A percentile compares a stretch with the other conserved stretches of the same genome.
These are phyloP conservation scores for Regulus satrapa DNA, from an alignment of 2,113 vertebrate genomes.

Conservation along the genomic window DNA sequence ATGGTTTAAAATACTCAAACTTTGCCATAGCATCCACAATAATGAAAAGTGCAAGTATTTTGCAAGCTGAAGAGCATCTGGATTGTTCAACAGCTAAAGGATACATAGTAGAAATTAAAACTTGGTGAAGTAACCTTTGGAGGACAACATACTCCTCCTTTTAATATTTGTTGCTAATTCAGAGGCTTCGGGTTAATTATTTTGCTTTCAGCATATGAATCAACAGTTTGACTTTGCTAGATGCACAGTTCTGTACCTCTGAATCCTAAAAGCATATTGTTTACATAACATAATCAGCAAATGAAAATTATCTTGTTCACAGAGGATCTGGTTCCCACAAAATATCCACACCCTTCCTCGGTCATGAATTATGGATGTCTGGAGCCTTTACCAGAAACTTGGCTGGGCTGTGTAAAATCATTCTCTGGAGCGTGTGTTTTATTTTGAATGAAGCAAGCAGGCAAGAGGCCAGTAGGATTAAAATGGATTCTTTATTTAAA, in stretches of 20 bases:
- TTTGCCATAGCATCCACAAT: not conserved
- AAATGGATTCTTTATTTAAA: slow-evolving; percentile 62
- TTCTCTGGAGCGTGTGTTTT: slow-evolving; percentile 51
- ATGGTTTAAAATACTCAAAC: not conserved
- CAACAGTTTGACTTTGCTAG: slow-evolving; percentile 4
- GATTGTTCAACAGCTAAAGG: not conserved
- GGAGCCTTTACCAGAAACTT: slow-evolving; percentile 49
- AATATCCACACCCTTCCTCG: slow-evolving; percentile 50
- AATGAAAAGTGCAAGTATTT: not conserved
- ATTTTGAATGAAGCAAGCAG: slow-evolving; percentile 51
- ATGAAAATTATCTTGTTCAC: slow-evolving; percentile 55
- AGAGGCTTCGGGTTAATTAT: not conserved
- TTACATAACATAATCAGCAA: slow-evolving; percentile 48
- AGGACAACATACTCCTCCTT: not conserved
- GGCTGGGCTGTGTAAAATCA: slow-evolving; percentile 30
- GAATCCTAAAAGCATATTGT: slow-evolving; percentile 40
- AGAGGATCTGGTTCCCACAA: slow-evolving; percentile 28
- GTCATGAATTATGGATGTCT: slow-evolving; percentile 63
- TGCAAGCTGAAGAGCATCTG: not conserved
- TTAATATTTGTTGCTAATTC: not conserved
- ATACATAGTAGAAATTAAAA: not conserved
- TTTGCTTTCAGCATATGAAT: not conserved
- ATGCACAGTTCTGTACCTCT: not conserved
- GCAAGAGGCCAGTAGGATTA: slow-evolving; percentile 50
- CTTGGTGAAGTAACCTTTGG: not conserved